These are phyloP conservation scores for Cyclargus thomasi DNA, from an alignment of 1,140 invertebrate species.

Conservation along the genomic window DNA sequence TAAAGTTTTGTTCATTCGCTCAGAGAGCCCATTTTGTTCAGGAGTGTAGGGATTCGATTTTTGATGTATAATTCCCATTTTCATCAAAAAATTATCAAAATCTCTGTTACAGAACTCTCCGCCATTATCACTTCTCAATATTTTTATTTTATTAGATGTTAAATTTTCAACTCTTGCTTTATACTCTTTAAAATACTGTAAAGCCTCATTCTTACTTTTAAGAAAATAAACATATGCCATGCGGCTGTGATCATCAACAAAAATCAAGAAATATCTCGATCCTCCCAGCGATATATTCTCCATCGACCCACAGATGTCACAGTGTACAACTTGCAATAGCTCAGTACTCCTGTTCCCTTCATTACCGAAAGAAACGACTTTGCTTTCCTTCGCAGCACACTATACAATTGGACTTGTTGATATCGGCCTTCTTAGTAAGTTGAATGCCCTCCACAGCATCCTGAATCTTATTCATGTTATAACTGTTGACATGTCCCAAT, in stretches of 20 bases:
- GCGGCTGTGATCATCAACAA: constrained; percentile 54
- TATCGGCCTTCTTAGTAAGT: constrained; percentile 23
- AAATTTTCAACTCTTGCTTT: constrained; percentile 27
- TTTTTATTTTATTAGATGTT: constrained; percentile 22
- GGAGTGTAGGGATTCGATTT: constrained; percentile 22
- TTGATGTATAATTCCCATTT: constrained; percentile 24
- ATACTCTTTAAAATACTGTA: constrained; percentile 33
- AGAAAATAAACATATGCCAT: constrained; percentile 45
- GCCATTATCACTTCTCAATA: constrained; percentile 24
- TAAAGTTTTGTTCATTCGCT: constrained; percentile 17
- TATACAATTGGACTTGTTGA: constrained; percentile 28
- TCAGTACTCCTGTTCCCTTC: constrained; percentile 26
- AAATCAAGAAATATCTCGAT: constrained; percentile 47
- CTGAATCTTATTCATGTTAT: constrained; percentile 35
- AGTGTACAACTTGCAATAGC: constrained; percentile 38
- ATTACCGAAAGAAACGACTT: constrained; percentile 28
- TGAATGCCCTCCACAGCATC: constrained; percentile 30
- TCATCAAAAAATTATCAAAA: constrained; percentile 25
- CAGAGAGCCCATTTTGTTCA: constrained; percentile 19
- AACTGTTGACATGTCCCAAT: constrained; percentile 38
- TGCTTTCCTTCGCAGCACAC: constrained; percentile 35
- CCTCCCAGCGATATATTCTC: constrained; percentile 32
- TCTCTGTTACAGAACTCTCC: constrained; percentile 17
- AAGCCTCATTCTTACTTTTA: constrained; percentile 40
- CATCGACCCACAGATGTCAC: constrained; percentile 50